Percentiles rank a stretch among this genome's conserved stretches.
These are phyloP conservation scores for Drosophila helvetica DNA, from an alignment of 2,888 invertebrate genomes.

Conservation along the genomic window DNA sequence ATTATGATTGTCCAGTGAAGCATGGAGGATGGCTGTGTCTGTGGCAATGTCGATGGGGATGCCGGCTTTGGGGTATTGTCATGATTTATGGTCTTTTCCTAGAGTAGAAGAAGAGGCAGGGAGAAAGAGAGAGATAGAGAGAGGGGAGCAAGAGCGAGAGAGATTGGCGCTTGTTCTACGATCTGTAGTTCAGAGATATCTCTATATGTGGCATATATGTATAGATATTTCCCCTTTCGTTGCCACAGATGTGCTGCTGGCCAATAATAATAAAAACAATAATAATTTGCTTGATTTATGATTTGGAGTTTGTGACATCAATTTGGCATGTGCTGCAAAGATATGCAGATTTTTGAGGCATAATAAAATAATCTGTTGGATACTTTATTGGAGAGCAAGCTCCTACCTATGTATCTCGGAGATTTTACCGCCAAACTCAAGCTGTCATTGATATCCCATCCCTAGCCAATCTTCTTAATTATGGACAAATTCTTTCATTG, in stretches of 20 bases:
- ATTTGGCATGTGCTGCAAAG: slow-evolving; percentile 60
- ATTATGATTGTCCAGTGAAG: slow-evolving; percentile 80
- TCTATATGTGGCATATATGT: slow-evolving; percentile 38
- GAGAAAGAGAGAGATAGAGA: slow-evolving; percentile 25
- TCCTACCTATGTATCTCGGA: slow-evolving; percentile 7
- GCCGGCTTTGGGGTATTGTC: slow-evolving; percentile 53
- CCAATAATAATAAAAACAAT: slow-evolving; percentile 68
- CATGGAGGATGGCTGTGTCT: slow-evolving; percentile 64
- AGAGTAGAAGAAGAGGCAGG: slow-evolving; percentile 43
- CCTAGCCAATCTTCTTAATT: slow-evolving; percentile 44
- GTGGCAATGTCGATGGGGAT: slow-evolving; percentile 42
- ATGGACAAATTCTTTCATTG: slow-evolving; percentile 51
- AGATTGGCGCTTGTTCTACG: slow-evolving; percentile 73
- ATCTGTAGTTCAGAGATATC: slow-evolving; percentile 57
- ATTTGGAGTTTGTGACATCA: slow-evolving; percentile 74
- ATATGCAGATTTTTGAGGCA: slow-evolving; percentile 25
- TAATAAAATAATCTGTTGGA: slow-evolving; percentile 4
- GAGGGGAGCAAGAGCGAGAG: slow-evolving; percentile 30
- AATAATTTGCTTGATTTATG: slow-evolving; percentile 77
- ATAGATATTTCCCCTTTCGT: no score
- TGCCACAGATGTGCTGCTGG: slow-evolving; percentile 53
- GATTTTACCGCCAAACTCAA: no score
- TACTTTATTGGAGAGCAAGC: background rate
- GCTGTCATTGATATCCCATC: slow-evolving; percentile 39
- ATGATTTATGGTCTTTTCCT: slow-evolving; percentile 76